These are phyloP conservation scores for Actias luna DNA, from an alignment of 2,888 invertebrate genomes.

Conservation along the genomic window DNA sequence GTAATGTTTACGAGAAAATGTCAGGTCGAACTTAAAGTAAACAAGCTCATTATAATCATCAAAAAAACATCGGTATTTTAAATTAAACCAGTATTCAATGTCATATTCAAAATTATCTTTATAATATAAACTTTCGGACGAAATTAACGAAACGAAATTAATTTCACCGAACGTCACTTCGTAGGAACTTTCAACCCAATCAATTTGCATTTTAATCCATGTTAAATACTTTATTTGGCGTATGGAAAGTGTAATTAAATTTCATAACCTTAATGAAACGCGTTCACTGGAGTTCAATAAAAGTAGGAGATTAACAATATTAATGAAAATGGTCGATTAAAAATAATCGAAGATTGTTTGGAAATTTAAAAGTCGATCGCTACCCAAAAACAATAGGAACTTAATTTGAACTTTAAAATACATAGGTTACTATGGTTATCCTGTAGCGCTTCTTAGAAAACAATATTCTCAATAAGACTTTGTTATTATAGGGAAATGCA, in stretches of 20 bases:
- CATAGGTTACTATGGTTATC: neutral
- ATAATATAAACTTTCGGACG: neutral
- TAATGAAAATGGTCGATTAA: neutral
- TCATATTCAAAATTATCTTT: too few species aligned
- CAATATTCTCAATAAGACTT: neutral
- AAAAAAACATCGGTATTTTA: too few species aligned
- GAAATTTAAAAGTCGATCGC: neutral
- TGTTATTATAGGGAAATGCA: too few species aligned
- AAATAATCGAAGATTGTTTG: neutral
- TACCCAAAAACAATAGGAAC: neutral
- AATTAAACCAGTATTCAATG: too few species aligned
- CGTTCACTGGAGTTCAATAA: conserved; percentile 5
- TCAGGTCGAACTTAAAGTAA: too few species aligned
- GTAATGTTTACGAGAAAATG: too few species aligned
- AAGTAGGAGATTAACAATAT: neutral
- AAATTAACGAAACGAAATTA: neutral
- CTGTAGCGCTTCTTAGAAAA: too few species aligned
- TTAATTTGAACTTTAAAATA: neutral
- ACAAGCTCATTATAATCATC: too few species aligned
- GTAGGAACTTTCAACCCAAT: conserved; percentile 7
- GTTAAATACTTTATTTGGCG: conserved; percentile 8
- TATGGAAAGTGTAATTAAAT: conserved; percentile 14
- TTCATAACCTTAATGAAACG: conserved; percentile 9
- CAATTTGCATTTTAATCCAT: conserved; percentile 16
- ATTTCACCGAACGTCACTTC: neutral